Percentiles rank a stretch among this genome's conserved stretches.
Conservation (phyloP, 2,113 vertebrate genomes). For the Stomatorhinus ivindoensis region DNA sequence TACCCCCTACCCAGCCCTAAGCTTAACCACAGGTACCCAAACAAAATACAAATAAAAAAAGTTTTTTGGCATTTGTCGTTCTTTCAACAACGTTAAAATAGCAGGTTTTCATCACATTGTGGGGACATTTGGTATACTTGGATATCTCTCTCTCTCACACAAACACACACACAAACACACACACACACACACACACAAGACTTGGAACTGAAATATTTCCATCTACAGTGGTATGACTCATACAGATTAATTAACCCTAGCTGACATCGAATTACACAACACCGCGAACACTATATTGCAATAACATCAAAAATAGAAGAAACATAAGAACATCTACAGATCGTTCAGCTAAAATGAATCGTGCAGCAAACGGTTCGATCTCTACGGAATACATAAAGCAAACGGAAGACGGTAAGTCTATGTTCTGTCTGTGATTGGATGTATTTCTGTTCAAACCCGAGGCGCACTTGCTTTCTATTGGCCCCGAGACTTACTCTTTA, state of each 20-base stretch:
- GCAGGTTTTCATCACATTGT: neutral
- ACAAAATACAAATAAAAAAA: neutral
- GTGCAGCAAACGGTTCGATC: neutral
- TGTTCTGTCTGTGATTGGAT: neutral
- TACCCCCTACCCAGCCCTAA: neutral
- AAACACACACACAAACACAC: no score
- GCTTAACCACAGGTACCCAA: neutral
- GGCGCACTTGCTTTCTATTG: neutral
- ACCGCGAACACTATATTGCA: neutral
- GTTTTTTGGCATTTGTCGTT: neutral
- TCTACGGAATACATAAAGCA: neutral
- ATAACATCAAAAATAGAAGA: neutral
- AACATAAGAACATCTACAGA: neutral
- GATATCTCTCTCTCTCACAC: no score
- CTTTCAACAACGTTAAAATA: neutral
- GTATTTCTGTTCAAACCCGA: neutral
- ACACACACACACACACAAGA: neutral
- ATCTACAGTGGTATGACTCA: neutral
- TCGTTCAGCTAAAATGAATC: neutral
- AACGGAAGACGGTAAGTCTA: neutral
- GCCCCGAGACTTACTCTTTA: neutral
- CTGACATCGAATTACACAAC: neutral
- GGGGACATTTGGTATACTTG: no score
- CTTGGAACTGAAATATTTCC: neutral
- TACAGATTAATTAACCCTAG: neutral